Conservation (phyloP, 2,888 invertebrate genomes). For the Phaedon cochleariae region DNA sequence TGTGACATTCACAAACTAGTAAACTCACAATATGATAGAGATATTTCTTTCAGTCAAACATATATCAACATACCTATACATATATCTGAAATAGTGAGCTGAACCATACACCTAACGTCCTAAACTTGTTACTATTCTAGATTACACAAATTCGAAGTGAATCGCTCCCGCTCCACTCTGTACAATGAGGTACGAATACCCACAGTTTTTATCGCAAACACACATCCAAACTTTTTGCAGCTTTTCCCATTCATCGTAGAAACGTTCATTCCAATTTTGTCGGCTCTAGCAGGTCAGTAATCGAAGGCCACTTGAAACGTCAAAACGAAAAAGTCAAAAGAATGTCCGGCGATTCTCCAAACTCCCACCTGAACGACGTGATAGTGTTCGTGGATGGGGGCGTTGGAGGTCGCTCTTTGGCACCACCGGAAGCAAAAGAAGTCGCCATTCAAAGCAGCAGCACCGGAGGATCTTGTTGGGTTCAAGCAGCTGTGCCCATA, state of each 20-base stretch:
- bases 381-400: slow-evolving; percentile 46
- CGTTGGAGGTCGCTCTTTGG: slow-evolving; percentile 40
- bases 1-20: too few species aligned
- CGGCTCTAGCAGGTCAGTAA: neutral
- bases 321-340: slow-evolving; percentile 33
- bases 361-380: slow-evolving; percentile 47
- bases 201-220: neutral
- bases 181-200: neutral
- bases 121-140: too few species aligned
- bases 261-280: neutral
- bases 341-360: slow-evolving; percentile 53
- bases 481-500: slow-evolving; percentile 48
- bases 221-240: neutral
- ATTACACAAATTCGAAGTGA: neutral
- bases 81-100: too few species aligned
- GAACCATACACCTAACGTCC: too few species aligned
- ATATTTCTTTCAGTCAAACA: too few species aligned
- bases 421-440: slow-evolving; percentile 50
- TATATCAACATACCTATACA: too few species aligned
- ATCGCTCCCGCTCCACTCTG: neutral
- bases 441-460: slow-evolving; percentile 41
- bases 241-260: neutral
- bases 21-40: too few species aligned
- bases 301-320: slow-evolving; percentile 18
- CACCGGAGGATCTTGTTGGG: slow-evolving; percentile 30